These are phyloP conservation scores for Cyclophora albipunctata DNA, from an alignment of 2,888 invertebrate genomes.

Conservation along the genomic window DNA sequence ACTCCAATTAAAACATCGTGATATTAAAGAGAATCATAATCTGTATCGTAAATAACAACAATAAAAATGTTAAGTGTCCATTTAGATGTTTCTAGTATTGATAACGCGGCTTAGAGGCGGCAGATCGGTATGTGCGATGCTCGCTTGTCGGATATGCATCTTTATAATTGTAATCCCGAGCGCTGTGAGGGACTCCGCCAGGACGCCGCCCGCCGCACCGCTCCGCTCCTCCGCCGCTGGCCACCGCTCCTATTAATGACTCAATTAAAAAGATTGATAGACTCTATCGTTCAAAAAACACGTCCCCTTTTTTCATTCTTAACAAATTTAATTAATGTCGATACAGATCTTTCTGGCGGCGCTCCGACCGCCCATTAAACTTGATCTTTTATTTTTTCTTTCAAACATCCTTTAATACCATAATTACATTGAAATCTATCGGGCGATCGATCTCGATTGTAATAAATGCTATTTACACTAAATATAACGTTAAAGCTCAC, in stretches of 20 bases:
- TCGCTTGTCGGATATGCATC: slow-evolving; percentile 21
- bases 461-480: slow-evolving; percentile 2
- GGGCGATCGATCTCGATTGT: slow-evolving; percentile 8
- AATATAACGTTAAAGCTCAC: slow-evolving; percentile 6
- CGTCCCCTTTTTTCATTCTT: slow-evolving; percentile 43
- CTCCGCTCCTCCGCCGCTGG: no score
- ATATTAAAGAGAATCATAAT: slow-evolving; percentile 32
- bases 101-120: slow-evolving; percentile 34
- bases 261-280: slow-evolving; percentile 73
- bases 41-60: slow-evolving; percentile 38
- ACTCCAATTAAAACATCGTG: slow-evolving; percentile 45
- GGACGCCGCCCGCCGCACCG: no score
- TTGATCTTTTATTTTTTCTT: slow-evolving; percentile 13
- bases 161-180: no score
- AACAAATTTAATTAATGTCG: slow-evolving; percentile 71
- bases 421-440: slow-evolving; percentile 10
- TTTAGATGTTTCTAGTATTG: slow-evolving; percentile 44
- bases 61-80: slow-evolving; percentile 43
- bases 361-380: slow-evolving; percentile 16
- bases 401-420: slow-evolving; percentile 9
- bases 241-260: slow-evolving; percentile 51
- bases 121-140: slow-evolving; percentile 32
- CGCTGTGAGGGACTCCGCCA: no score
- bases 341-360: slow-evolving; percentile 43
- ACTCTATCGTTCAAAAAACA: slow-evolving; percentile 57